Evolutionary conservation across 2,113 vertebrate genomes (phyloP).

Genomic region (Hemichromis elongatus): DNA sequence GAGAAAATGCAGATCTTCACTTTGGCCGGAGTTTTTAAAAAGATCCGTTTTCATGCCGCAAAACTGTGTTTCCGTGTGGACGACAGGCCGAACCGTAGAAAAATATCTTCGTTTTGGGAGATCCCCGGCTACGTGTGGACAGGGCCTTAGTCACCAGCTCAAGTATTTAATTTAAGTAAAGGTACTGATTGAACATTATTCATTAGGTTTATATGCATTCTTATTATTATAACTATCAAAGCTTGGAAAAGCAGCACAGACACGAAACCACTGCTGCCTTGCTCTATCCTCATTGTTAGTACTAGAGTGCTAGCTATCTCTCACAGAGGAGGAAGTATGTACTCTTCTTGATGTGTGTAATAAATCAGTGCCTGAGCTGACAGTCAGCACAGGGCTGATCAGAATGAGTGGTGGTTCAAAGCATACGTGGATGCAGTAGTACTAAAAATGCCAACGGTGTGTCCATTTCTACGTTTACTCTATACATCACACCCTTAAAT

Average conservation of each 20-base stretch:
- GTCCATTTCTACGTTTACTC: not conserved
- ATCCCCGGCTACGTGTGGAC: too few species aligned
- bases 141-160: not conserved
- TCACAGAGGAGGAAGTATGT: conserved; percentile 9
- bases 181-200: not conserved
- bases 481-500: not conserved
- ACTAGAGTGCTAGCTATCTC: not conserved
- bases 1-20: too few species aligned
- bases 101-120: too few species aligned
- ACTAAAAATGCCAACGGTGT: not conserved
- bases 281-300: not conserved
- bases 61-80: too few species aligned
- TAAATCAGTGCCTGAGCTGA: conserved; percentile 35
- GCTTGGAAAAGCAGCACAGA: not conserved
- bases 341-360: not conserved
- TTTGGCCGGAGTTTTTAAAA: too few species aligned
- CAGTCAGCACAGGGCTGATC: conserved; percentile 1
- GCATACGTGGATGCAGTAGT: not conserved
- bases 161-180: not conserved
- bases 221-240: conserved; percentile 1
- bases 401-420: not conserved
- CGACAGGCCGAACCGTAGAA: too few species aligned
- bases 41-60: too few species aligned
- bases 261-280: not conserved
- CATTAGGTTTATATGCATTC: not conserved